A percentile compares a stretch with the other conserved stretches of the same genome.
Evolutionary conservation across 1,140 invertebrate species (phyloP).

Genomic region (Pogonomyrmex barbatus): DNA sequence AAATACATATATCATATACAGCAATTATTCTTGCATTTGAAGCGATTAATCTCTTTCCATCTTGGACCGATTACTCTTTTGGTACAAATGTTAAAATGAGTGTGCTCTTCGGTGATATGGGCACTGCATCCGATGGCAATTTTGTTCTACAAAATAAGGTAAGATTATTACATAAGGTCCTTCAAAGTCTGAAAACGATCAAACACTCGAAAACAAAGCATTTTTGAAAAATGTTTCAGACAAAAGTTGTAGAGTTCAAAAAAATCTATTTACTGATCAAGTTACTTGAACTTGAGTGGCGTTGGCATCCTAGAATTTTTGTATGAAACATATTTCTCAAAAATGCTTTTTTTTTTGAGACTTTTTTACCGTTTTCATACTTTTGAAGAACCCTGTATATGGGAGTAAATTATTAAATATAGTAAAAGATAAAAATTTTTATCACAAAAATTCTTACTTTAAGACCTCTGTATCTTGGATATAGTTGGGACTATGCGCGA

Average conservation of each 20-base stretch:
- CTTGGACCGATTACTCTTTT: slow-evolving; percentile 58
- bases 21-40: slow-evolving; percentile 7
- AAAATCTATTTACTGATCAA: too few species aligned
- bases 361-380: too few species aligned
- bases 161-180: too few species aligned
- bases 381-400: not conserved
- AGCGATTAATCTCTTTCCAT: not conserved
- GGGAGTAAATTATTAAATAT: not conserved
- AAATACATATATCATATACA: slow-evolving; percentile 30
- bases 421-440: slow-evolving; percentile 19
- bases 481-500: slow-evolving; percentile 87
- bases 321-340: too few species aligned
- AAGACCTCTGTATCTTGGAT: slow-evolving; percentile 78
- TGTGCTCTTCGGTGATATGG: slow-evolving; percentile 80
- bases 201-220: too few species aligned
- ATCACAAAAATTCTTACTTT: slow-evolving; percentile 81
- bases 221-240: too few species aligned
- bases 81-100: slow-evolving; percentile 81
- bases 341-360: too few species aligned
- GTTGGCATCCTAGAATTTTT: too few species aligned
- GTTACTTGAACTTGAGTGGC: too few species aligned
- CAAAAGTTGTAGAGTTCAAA: too few species aligned
- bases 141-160: slow-evolving; percentile 74
- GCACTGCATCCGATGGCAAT: slow-evolving; percentile 75
- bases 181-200: too few species aligned